Evolutionary conservation across 37 sponge, comb jelly and placozoan species (phyloP), one percentile per base, ranked within the genome.

Genomic region (Dysidea cf. avara): DNA sequence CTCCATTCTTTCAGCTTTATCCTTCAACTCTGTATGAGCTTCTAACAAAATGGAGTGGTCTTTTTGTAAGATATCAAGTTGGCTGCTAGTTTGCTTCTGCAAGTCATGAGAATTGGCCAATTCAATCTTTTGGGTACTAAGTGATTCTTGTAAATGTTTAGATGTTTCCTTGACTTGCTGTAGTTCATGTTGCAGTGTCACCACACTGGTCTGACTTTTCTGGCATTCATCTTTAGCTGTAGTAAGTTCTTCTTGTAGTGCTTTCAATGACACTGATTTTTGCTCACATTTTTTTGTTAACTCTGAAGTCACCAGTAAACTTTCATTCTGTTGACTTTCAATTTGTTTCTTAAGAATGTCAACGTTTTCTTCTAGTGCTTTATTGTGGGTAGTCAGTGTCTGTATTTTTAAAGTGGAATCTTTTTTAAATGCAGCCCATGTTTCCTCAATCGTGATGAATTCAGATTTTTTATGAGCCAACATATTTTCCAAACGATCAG

Each of bases 151-250:
- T 9, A 43, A 43, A 5, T 43, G 46, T 12, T 9, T 43, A 12
- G 46, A 12, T 30, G 21, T 18, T 33, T 22, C 25, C 40, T 72
- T 30, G 0, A 4, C 25, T 39, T 66, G 59, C 20, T 72, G 31
- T 58, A 81, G 34, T 56, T 73, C 33, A 24, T 39, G 32, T 35
- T 72, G 29, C 33, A 66, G 14, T 36, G 16, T 34, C 17, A 26
- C 2, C 1, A 73, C 14, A n/a, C 57, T 63, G 3, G 34, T 32
- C 7, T 22, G 35, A 13, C 67, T 56, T 36, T 39, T 26, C 0
- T 30, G 29, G 25, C 40, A 38, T 55, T 85, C 73, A 16, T 61
- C 56, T 30, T 39, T 72, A 1, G 54, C 12, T 40, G 50, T 25
- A 40, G 72, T 58, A 25, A 79, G 50, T 22, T 72, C 48, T 33